phyloP scores from a whole-genome alignment of 2,113 vertebrate species.

The Ailuropoda melanoleuca region DNA sequence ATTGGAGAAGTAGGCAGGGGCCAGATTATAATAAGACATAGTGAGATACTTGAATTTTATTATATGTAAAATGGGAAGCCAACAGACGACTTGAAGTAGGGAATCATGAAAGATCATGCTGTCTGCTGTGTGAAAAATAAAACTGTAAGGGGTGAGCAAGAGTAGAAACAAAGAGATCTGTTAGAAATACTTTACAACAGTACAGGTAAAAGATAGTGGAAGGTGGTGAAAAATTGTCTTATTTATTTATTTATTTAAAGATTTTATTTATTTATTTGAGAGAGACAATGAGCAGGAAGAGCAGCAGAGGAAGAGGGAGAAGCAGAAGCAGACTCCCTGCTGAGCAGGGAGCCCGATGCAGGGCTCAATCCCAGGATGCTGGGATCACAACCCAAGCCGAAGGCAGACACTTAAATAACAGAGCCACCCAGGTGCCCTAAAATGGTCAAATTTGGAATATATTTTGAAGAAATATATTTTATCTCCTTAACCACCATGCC shows the following conservation, averaged over 20 bases:
- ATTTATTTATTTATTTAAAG: not conserved
- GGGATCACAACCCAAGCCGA: not conserved
- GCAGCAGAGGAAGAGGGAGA: not conserved
- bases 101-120: not conserved
- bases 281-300: not conserved
- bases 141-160: not conserved
- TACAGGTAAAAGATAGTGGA: not conserved
- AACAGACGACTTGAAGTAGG: not conserved
- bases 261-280: not conserved
- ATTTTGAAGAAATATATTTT: constrained; percentile 41
- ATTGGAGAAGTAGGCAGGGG: not conserved
- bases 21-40: not conserved
- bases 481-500: not conserved
- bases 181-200: not conserved
- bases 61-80: not conserved
- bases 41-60: not conserved
- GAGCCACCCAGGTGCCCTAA: not conserved
- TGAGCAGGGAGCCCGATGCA: not conserved
- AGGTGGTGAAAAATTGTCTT: not conserved
- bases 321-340: not conserved
- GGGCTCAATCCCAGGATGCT: not conserved
- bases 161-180: constrained; percentile 14
- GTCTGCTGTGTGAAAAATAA: not conserved
- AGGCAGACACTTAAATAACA: not conserved
- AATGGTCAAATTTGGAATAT: not conserved